Evolutionary conservation across 1,140 invertebrate species (phyloP).

Genomic region (Trichogramma pretiosum): DNA sequence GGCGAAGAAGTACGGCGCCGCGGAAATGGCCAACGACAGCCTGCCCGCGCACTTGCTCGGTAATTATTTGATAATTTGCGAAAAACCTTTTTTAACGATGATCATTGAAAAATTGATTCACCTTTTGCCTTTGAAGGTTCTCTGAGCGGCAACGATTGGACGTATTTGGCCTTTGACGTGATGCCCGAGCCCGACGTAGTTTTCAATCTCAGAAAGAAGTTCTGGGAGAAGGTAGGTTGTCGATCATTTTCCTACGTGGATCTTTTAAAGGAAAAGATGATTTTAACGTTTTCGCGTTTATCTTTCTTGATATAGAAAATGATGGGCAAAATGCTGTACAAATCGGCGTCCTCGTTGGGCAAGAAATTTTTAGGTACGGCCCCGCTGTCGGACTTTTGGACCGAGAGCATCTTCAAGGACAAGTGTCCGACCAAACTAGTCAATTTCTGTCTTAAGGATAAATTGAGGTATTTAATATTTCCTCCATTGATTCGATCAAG

Average conservation of each 20-base stretch:
- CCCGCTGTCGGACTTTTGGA: slow-evolving; percentile 46
- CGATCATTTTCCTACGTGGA: slow-evolving; percentile 5
- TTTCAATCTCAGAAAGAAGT: slow-evolving; percentile 48
- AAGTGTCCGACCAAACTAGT: slow-evolving; percentile 45
- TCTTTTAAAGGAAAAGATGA: slow-evolving; percentile 13
- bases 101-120: too few relatives aligned
- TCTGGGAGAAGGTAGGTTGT: slow-evolving; percentile 47
- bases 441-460: slow-evolving; percentile 46
- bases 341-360: slow-evolving; percentile 43
- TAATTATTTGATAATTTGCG: too few relatives aligned
- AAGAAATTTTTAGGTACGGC: slow-evolving; percentile 41
- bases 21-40: slow-evolving; percentile 29
- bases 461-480: slow-evolving; percentile 31
- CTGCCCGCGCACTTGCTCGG: slow-evolving; percentile 51
- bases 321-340: slow-evolving; percentile 43
- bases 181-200: slow-evolving; percentile 49
- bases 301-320: slow-evolving; percentile 46
- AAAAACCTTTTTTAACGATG: too few relatives aligned
- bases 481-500: background rate
- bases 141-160: slow-evolving; percentile 53
- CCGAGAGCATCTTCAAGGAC: slow-evolving; percentile 46
- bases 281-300: too few relatives aligned
- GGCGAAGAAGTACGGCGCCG: slow-evolving; percentile 33
- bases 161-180: slow-evolving; percentile 46
- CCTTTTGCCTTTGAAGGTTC: slow-evolving; percentile 41